Base-by-base conservation (phyloP, 2,797 vertebrate species). In the Stomatorhinus walkeri region DNA sequence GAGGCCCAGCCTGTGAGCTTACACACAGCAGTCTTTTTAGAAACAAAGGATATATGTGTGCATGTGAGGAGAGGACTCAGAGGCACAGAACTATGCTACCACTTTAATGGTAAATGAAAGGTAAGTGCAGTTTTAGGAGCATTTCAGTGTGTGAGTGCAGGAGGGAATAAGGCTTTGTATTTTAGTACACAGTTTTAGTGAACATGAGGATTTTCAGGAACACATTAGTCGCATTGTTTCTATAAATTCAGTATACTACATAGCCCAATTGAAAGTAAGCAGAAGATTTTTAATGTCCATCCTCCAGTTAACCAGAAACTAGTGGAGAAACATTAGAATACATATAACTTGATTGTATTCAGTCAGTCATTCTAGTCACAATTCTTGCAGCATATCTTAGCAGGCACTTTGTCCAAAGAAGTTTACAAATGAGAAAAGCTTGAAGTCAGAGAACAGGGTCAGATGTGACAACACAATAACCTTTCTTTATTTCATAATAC, bases 401-500 rank as follows among this genome's bases (percentile, higher is more conserved):
- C 68, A 32, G 68, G 40, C 12, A 79, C 14, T 43, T n/a, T 19
- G 72, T 79, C 28, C 32, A 79, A 43, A 16, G 28, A 16, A 43
- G 59, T 8, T 24, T 36, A 79, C 32, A 32, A 14, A 32, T 22
- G 16, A 83, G 36, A 22, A 84, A 84, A 83, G 68, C 28, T 14
- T 16, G 32, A 43, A 36, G 32, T 79, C 14, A 79, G 43, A 84
- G 10, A 84, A 84, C 46, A 84, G 19, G 3, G 28, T 72, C 12
- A 68, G 10, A 28, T 24, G 10, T 54, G 2, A n/a, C 22, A 43
- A 56, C 24, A 87, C 85, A 79, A 79, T 88, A 84, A 88, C 79
- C 22, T 68, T 85, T 85, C 83, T 85, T 85, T 87, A 88, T 87
- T 88, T 89, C 83, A 83, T 72, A 40, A 81, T 72, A 72, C 10